Evolutionary conservation across 2,113 vertebrate genomes (phyloP), one percentile per base, ranked within the genome.

Genomic region (Rhabdornis inornatus): DNA sequence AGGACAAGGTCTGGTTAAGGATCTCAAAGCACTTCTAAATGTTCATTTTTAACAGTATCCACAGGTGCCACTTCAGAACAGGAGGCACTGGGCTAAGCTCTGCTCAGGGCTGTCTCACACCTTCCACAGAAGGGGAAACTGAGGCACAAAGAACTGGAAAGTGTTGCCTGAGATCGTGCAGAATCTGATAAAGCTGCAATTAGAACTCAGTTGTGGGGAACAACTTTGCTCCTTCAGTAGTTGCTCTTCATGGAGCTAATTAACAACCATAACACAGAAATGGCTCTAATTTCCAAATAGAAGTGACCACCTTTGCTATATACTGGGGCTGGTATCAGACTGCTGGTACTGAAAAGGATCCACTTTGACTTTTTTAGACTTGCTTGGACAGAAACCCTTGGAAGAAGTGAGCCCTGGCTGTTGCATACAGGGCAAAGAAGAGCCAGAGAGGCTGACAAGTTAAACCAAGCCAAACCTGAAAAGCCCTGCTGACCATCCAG

Each of bases 1-100:
- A 80, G 45, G 53, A 52, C 49, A 91, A 75, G n/a, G 16, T 83
- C 71, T 83, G 82, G 40, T 52, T 90, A 86, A 87, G 64, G 75
- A 44, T 77, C 91, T 89, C 37, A 76, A 69, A 61, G 60, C 31
- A 50, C 65, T 81, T 49, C 61, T 56, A 50, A 56, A 37, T 37
- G 33, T 3, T 80, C 1, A 15, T 55, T 94, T 92, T 79, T 45
- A 70, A 37, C 22, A 47, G 24, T 8, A 22, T 18, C 53, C 28
- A 28, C 17, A 88, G 52, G 24, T 76, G n/a, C 22, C 47, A 61
- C 40, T 64, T 66, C 35, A 92, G 35, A 89, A 53, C 42, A 78
- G 79, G 55, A 82, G 16, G 61, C 6, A 2, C 8, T 31, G 61
- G 25, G 39, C 39, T 55, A 31, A 77, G 17, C 5, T 39, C 50